These are phyloP conservation scores for Synanceia verrucosa DNA, from an alignment of 2,797 vertebrate species.

Conservation along the genomic window DNA sequence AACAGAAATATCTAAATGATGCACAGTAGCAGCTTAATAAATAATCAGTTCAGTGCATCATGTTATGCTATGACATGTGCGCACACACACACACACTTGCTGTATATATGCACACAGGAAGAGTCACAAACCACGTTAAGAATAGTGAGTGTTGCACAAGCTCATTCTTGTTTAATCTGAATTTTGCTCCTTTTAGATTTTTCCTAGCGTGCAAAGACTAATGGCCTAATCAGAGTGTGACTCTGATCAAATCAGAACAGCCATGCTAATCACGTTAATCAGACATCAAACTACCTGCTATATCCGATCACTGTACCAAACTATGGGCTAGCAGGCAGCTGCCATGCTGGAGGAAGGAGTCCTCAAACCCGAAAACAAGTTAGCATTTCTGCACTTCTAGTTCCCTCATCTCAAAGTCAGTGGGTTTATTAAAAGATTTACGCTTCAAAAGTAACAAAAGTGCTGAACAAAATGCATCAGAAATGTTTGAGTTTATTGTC, in stretches of 20 bases:
- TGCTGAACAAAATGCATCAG: not conserved
- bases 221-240: constrained; percentile 55
- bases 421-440: not conserved
- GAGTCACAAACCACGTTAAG: not conserved
- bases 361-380: not conserved
- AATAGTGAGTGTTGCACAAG: not conserved
- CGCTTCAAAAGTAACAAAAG: not conserved
- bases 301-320: constrained; percentile 17
- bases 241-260: constrained; percentile 57
- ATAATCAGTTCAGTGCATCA: not conserved
- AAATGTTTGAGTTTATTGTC: not conserved
- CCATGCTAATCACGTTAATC: constrained; percentile 59
- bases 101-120: not conserved
- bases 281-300: constrained; percentile 35
- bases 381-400: not conserved
- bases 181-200: too few species aligned
- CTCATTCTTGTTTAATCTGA: too few species aligned
- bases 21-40: constrained; percentile 6
- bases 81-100: not conserved
- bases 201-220: constrained; percentile 37
- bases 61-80: not conserved
- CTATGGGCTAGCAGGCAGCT: constrained; percentile 11
- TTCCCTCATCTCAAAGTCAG: not conserved
- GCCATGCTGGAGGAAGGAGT: not conserved
- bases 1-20: constrained; percentile 21